A percentile compares a stretch with the other conserved stretches of the same genome.
These are phyloP conservation scores for Aythya baeri DNA, from an alignment of 2,113 vertebrate genomes.

Conservation along the genomic window DNA sequence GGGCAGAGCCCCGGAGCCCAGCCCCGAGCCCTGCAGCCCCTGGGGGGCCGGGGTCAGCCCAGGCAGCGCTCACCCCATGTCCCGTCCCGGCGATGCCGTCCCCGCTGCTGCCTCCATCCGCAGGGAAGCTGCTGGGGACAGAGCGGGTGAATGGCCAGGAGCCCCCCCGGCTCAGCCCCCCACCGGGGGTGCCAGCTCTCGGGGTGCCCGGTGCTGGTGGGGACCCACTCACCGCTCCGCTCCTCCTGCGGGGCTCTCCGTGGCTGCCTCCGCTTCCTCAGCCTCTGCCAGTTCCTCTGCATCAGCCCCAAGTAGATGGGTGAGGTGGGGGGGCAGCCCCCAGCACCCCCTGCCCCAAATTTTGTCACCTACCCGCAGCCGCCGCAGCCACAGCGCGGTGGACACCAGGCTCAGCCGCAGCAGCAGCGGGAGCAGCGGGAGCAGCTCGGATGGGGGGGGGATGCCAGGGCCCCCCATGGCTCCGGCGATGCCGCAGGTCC, in stretches of 20 bases:
- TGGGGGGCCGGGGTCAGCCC: no score
- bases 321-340: not conserved
- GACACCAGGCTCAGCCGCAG: not conserved
- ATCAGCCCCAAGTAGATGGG: not conserved
- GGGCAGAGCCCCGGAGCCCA: not conserved
- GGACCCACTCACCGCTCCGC: not conserved
- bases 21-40: no score
- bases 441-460: not conserved
- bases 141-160: not conserved
- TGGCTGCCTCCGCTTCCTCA: fast-evolving
- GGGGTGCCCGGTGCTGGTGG: not conserved
- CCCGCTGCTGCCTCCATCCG: fast-evolving
- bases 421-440: not conserved
- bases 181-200: no score
- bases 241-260: fast-evolving
- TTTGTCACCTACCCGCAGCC: not conserved
- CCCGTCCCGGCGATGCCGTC: fast-evolving
- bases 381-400: not conserved
- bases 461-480: no score
- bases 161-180: not conserved
- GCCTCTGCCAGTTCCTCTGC: not conserved
- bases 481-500: no score
- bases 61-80: not conserved
- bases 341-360: not conserved
- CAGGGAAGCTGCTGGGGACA: not conserved